Evolutionary conservation across 2,888 invertebrate species (phyloP), one percentile per base, ranked within the genome.

Genomic region (Crioceris asparagi): DNA sequence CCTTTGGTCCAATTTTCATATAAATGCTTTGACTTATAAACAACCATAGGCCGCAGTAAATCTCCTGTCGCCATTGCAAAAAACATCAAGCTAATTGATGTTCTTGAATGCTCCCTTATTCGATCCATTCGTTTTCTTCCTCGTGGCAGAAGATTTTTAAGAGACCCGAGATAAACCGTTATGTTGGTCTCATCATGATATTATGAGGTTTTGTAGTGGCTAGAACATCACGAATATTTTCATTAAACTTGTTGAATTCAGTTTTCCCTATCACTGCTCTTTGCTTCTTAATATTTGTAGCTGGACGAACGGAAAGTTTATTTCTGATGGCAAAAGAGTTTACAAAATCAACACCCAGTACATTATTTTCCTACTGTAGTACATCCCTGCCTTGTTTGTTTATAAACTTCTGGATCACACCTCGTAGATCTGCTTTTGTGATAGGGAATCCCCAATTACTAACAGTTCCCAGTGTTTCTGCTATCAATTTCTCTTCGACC

Each of bases 161-260:
- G 49, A 14, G 46, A 39, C 2, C 56, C 59, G 26, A 59, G 57
- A 33, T 63, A 56, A 41, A 61, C 60, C 8, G 49, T 40, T 4
- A 63, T 41, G 36, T 57, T 58, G 3, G 56, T 60, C 40, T 60
- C 57, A 40, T 61, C 58, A 47, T 57, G 39, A 32, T 41, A 39
- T n/a, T 32, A 39, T n/a, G n/a, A n/a, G n/a, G n/a, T n/a, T n/a
- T n/a, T n/a, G n/a, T n/a, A n/a, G n/a, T n/a, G n/a, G n/a, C n/a
- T n/a, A n/a, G n/a, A n/a, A n/a, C n/a, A n/a, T n/a, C n/a, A n/a
- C n/a, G n/a, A n/a, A n/a, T n/a, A n/a, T n/a, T n/a, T n/a, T n/a
- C n/a, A n/a, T n/a, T n/a, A n/a, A n/a, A n/a, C n/a, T n/a, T n/a
- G n/a, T n/a, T n/a, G n/a, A n/a, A n/a, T n/a, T n/a, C n/a, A n/a